These are phyloP conservation scores for Amphimallon solstitiale DNA, from an alignment of 2,888 invertebrate species.

Conservation along the genomic window DNA sequence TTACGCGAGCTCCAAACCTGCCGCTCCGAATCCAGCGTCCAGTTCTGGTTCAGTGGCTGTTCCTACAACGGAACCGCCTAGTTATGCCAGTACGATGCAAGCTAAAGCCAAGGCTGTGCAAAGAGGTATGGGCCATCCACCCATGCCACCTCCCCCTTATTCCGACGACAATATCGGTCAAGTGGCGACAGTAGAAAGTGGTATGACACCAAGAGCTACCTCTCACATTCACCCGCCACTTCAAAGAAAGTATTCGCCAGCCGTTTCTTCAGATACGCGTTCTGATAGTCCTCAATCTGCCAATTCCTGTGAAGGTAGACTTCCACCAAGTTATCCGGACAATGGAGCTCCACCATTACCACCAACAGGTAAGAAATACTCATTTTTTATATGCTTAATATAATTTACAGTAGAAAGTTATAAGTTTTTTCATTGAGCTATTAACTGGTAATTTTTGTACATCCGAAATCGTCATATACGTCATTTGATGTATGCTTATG, in stretches of 20 bases:
- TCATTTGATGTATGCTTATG: no score
- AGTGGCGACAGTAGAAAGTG: slow-evolving; percentile 64
- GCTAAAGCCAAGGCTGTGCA: slow-evolving; percentile 74
- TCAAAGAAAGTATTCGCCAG: slow-evolving; percentile 77
- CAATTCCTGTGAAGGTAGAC: slow-evolving; percentile 65
- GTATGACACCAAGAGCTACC: slow-evolving; percentile 64
- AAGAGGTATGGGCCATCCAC: slow-evolving; percentile 73
- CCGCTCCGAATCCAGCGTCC: slow-evolving; percentile 60
- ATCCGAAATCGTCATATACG: no score
- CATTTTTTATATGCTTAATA: no score
- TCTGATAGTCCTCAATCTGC: slow-evolving; percentile 67
- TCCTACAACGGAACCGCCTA: slow-evolving; percentile 89
- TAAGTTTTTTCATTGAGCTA: no score
- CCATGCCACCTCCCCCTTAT: slow-evolving; percentile 78
- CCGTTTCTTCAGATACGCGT: slow-evolving; percentile 65
- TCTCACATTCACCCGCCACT: slow-evolving; percentile 70
- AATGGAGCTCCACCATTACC: slow-evolving; percentile 62
- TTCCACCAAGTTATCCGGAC: slow-evolving; percentile 60
- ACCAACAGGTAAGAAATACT: slow-evolving; percentile 62
- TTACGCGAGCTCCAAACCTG: slow-evolving; percentile 56
- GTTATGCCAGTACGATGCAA: slow-evolving; percentile 92
- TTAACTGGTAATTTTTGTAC: no score
- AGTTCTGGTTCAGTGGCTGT: slow-evolving; percentile 58
- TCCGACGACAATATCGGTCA: slow-evolving; percentile 59
- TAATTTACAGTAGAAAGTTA: no score